Evolutionary conservation across 30 jellyfish, hydroid and myxozoan species (phyloP), one percentile per base, ranked within the genome.

Genomic region (Aurelia coerulea): DNA sequence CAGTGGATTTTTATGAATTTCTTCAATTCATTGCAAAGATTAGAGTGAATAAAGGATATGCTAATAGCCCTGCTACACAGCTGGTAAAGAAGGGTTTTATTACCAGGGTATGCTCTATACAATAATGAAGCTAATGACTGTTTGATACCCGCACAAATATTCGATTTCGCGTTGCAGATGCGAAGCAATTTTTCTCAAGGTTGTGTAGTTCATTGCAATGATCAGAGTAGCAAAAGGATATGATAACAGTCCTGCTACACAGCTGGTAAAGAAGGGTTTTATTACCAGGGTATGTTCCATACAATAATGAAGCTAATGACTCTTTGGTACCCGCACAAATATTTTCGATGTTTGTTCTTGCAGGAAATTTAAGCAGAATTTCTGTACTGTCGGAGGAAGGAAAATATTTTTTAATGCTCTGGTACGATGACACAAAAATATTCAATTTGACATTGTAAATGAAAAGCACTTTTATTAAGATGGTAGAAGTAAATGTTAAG

Each of bases 1-100:
- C 93, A 17, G 78, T 84, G 15, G 93, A 84, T 58, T 84, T 72
- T 23, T 84, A 84, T 51, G 93, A 84, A 64, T 84, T 84, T 74
- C 72, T 84, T 29, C 74, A 65, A 49, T 79, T 35, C 73, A 79
- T 79, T 65, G 90, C 90, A n/a, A 79, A 79, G 66, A 33, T 79
- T 14, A 66, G 68, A 32, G 59, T 10, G 29, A 35, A 65, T 50
- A 79, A 79, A 32, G 81, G 46, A 52, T 51, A 50, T n/a, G 32
- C 41, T 37, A 79, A 79, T 17, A 31, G 81, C 8, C 66, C 90
- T 3, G 90, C 90, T 10, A 80, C 90, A 0, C 67, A 42, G 32
- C 73, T 79, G 3, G 90, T 79, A 1, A 79, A 65, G n/a, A 79
- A 65, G 34, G 90, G 90, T 15, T 79, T 79, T 53, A 75, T 79